Base-by-base conservation (phyloP, 2,888 invertebrate species). In the Sabatieria punctata region DNA sequence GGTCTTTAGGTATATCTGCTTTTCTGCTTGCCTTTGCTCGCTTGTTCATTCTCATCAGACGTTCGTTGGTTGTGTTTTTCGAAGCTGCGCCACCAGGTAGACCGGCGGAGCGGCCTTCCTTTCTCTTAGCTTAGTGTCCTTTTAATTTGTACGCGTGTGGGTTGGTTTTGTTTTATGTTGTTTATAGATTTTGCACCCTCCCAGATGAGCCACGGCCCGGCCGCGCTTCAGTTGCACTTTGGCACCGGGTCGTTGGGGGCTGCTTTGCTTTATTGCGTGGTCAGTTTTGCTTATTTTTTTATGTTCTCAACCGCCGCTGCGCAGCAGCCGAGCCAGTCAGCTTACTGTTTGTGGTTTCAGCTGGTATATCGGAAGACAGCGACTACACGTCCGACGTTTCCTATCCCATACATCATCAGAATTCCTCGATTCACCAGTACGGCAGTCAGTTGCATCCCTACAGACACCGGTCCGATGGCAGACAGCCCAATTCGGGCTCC, bases 351-450 rank as follows among this genome's bases (percentile, higher is more conserved):
- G 11, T 6, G n/a, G 37, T 58, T 57, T 45, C 75, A 84, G 85
- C 85, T 68, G 85, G 88, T 49, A 83, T 88, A 68, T 88, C 88
- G 43, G 91, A 91, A 71, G 89, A 91, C 71, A 86, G 86, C 59
- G 91, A 91, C 73, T 91, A 91, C 72, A 91, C 89, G 52, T 85
- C 85, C 52, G 91, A 91, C 71, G 78, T 89, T 63, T 89, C 88
- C 74, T 89, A 82, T 73, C 89, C 88, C 44, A 56, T 60, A 44
- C 56, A 54, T 18, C 84, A 85, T 66, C 78, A 85, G 60, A 89
- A 88, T 73, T 82, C 82, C 64, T 85, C 86, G 50, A 85, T 83
- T 24, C 85, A 85, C 49, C 88, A 88, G 73, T 69, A 65, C 56
- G 64, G 66, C 40, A 63, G 65, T 38, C 60, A 60, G 41, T 51